These are phyloP conservation scores for Panulirus ornatus DNA, from an alignment of 1,140 invertebrate genomes.

Conservation along the genomic window DNA sequence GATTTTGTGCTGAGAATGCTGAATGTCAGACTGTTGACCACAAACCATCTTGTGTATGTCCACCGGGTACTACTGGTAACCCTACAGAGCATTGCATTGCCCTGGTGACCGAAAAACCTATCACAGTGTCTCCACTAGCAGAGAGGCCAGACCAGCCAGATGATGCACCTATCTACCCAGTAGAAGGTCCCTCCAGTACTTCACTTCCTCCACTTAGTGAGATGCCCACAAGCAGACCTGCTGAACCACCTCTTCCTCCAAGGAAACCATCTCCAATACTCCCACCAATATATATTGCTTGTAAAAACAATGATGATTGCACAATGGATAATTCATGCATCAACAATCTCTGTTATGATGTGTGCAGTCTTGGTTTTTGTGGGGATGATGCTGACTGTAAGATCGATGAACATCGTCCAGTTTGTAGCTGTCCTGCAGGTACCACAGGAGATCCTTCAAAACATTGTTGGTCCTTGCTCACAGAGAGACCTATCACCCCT, in stretches of 20 bases:
- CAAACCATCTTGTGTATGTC: slow-evolving; percentile 79
- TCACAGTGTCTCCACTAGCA: slow-evolving; percentile 20
- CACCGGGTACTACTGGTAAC: slow-evolving; percentile 72
- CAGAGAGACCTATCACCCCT: slow-evolving; percentile 27
- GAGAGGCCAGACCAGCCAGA: background rate
- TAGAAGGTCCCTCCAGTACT: background rate
- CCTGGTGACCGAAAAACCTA: slow-evolving; percentile 44
- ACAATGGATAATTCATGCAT: slow-evolving; percentile 82
- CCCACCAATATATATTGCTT: slow-evolving; percentile 83
- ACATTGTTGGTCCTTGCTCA: slow-evolving; percentile 10
- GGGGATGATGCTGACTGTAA: slow-evolving; percentile 86
- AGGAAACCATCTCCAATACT: slow-evolving; percentile 83
- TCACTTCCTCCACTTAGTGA: slow-evolving; percentile 41
- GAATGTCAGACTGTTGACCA: slow-evolving; percentile 90
- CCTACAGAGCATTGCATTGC: slow-evolving; percentile 52
- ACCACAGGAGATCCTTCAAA: slow-evolving; percentile 83
- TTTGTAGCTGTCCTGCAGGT: slow-evolving; percentile 80
- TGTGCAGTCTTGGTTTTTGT: slow-evolving; percentile 50
- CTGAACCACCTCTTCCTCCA: slow-evolving; percentile 13
- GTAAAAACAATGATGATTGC: slow-evolving; percentile 84
- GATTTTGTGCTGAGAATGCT: slow-evolving; percentile 90
- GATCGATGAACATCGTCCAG: slow-evolving; percentile 83
- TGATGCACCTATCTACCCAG: slow-evolving; percentile 32
- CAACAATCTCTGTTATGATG: slow-evolving; percentile 54
- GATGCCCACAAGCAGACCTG: background rate